Evolutionary conservation across 2,797 vertebrate genomes (phyloP).

Genomic region (Cetoscarus ocellatus): DNA sequence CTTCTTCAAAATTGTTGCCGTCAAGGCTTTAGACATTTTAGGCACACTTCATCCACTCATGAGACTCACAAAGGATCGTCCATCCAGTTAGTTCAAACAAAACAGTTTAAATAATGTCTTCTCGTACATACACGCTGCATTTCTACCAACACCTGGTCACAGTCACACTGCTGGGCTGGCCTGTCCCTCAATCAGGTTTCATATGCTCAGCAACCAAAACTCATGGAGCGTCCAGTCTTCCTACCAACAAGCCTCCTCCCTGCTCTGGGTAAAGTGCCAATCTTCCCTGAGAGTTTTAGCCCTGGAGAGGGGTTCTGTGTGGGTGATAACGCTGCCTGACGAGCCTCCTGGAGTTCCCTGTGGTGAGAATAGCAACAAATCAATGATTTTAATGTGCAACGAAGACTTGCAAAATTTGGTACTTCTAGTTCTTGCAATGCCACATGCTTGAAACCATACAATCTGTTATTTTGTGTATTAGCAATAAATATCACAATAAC

Average conservation of each 20-base stretch:
- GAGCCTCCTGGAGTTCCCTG: conserved; percentile 92
- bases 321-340: conserved; percentile 83
- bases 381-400: neutral
- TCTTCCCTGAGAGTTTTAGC: conserved; percentile 32
- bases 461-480: no score
- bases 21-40: neutral
- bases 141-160: neutral
- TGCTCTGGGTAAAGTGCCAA: conserved; percentile 53
- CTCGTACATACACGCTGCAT: neutral
- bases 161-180: neutral
- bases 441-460: no score
- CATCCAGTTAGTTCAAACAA: neutral
- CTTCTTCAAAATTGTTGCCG: conserved; percentile 4
- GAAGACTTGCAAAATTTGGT: no score
- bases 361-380: neutral
- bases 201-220: conserved; percentile 84
- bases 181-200: conserved; percentile 34
- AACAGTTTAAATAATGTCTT: neutral
- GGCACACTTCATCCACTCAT: neutral
- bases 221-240: conserved; percentile 86
- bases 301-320: conserved; percentile 51
- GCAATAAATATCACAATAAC: no score
- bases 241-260: conserved; percentile 87
- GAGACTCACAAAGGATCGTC: neutral
- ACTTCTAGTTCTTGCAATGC: no score